These are phyloP conservation scores for Forbesichthys papilliferus DNA, from an alignment of 2,113 vertebrate species.

Conservation along the genomic window DNA sequence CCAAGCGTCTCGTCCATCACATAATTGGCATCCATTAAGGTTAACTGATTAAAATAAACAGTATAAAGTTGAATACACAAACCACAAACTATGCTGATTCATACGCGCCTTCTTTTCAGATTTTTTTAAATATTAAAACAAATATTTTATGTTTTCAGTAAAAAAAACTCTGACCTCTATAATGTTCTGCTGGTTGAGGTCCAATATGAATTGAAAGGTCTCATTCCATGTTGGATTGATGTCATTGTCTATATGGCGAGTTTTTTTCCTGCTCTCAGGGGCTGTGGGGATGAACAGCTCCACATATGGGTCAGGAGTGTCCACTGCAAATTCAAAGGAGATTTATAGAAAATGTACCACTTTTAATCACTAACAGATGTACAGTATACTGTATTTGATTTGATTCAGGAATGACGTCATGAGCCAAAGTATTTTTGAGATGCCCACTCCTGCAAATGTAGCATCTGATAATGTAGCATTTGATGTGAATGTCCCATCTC, in stretches of 20 bases:
- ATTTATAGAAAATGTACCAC: background rate
- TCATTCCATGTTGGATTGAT: constrained; percentile 94
- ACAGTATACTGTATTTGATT: background rate
- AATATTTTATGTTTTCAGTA: background rate
- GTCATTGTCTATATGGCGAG: constrained; percentile 89
- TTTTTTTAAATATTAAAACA: background rate
- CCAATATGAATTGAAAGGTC: constrained; percentile 91
- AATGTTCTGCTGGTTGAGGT: constrained; percentile 90
- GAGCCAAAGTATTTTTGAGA: background rate
- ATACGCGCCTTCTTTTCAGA: too few relatives aligned
- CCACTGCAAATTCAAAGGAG: constrained; percentile 75
- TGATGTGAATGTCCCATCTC: background rate
- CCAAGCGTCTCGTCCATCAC: constrained; percentile 95
- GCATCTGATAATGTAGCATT: too few relatives aligned
- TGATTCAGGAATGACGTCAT: background rate
- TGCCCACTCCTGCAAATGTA: background rate
- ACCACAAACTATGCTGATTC: too few relatives aligned
- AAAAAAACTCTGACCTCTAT: constrained; percentile 81
- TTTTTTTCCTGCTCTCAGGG: constrained; percentile 91
- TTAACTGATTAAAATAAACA: constrained; percentile 78
- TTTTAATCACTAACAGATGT: background rate
- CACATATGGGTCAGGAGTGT: constrained; percentile 96
- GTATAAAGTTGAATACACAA: background rate
- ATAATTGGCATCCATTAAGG: constrained; percentile 96
- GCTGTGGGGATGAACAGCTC: constrained; percentile 90